Conservation (phyloP, 2,888 invertebrate genomes). For the Sisyra nigra region DNA sequence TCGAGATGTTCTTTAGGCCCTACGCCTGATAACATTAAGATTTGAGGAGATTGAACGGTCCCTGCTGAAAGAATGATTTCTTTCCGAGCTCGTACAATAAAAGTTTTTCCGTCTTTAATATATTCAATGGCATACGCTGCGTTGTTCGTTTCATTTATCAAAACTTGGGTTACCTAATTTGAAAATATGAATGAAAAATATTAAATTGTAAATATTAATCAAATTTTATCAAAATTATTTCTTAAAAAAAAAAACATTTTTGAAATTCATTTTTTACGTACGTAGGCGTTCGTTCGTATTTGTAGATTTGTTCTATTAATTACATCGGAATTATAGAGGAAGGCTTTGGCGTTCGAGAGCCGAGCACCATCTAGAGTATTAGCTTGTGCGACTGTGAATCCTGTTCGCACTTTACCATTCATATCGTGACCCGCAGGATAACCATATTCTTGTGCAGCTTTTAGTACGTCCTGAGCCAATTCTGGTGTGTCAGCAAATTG, state of each 20-base stretch:
- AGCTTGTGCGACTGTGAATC: constrained; percentile 14
- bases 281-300: too few species aligned
- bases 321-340: neutral
- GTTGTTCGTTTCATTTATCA: neutral
- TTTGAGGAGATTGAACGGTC: constrained; percentile 6
- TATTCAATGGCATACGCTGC: constrained; percentile 6
- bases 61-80: constrained; percentile 8
- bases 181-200: neutral
- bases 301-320: too few species aligned
- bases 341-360: constrained; percentile 4
- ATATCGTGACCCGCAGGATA: constrained; percentile 13
- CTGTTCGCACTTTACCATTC: constrained; percentile 12
- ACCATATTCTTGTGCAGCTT: constrained; percentile 13
- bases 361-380: constrained; percentile 8
- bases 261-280: too few species aligned
- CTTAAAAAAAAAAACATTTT: too few species aligned
- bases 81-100: neutral
- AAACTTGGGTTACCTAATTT: neutral
- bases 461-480: constrained; percentile 12
- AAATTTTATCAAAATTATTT: too few species aligned
- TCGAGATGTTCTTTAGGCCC: constrained; percentile 5
- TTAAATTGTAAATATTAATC: too few species aligned
- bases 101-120: neutral
- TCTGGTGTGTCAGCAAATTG: constrained; percentile 13
- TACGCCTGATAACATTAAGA: constrained; percentile 5